These are phyloP conservation scores for Herminia tarsipennalis DNA, from an alignment of 2,888 invertebrate species.

Conservation along the genomic window DNA sequence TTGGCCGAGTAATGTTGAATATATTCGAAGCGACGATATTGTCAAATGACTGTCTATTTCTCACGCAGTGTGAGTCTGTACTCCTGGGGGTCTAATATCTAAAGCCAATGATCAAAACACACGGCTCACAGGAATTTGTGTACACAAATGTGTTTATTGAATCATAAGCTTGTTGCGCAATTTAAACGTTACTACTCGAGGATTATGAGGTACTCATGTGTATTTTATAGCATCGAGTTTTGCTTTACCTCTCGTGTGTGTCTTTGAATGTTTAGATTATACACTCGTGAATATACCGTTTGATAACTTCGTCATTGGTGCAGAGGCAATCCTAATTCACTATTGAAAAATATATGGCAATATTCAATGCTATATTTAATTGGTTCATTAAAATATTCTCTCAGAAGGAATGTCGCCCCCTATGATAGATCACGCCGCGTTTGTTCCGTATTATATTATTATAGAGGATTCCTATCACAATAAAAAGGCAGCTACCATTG, in stretches of 20 bases:
- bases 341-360: conserved; percentile 9
- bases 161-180: conserved; percentile 69
- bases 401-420: conserved; percentile 18
- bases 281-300: conserved; percentile 55
- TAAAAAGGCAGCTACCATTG: conserved; percentile 74
- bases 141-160: conserved; percentile 73
- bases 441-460: conserved; percentile 53
- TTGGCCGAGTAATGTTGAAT: conserved; percentile 59
- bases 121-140: conserved; percentile 67
- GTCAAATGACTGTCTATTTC: conserved; percentile 75
- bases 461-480: conserved; percentile 65
- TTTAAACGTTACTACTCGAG: conserved; percentile 59
- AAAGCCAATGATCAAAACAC: conserved; percentile 73
- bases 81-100: conserved; percentile 73
- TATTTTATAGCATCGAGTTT: conserved; percentile 58
- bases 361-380: not conserved
- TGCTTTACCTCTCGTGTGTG: conserved; percentile 45
- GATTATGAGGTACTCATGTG: conserved; percentile 57
- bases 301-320: conserved; percentile 38
- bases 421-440: conserved; percentile 51
- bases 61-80: conserved; percentile 73
- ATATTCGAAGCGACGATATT: conserved; percentile 66
- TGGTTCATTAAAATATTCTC: conserved; percentile 8
- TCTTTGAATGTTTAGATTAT: conserved; percentile 58
- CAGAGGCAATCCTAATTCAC: conserved; percentile 14